Conservation (phyloP, 2,113 vertebrate species). For the Ciconia boyciana region DNA sequence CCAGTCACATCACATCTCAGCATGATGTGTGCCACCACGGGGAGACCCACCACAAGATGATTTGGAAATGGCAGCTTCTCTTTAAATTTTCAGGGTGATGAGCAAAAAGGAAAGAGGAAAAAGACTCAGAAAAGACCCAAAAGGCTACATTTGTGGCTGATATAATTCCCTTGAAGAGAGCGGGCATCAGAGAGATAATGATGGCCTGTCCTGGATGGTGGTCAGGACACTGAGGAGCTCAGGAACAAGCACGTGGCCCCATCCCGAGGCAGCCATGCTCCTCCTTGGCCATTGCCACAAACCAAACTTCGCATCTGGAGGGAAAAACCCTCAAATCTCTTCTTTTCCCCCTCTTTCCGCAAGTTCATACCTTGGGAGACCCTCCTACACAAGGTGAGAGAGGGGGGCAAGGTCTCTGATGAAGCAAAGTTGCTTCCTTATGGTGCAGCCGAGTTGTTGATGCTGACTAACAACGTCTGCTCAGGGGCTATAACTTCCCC, state of each 20-base stretch:
- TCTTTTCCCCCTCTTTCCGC: neutral
- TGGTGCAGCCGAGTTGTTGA: neutral
- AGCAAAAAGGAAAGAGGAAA: neutral
- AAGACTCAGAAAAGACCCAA: neutral
- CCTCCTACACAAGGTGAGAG: neutral
- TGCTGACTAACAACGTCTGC: neutral
- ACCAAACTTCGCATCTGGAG: neutral
- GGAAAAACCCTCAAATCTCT: neutral
- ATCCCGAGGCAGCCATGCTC: neutral
- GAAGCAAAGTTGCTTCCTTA: neutral
- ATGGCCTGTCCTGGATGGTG: neutral
- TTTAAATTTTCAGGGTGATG: neutral
- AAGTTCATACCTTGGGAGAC: neutral
- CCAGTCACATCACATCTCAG: neutral
- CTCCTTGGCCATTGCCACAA: neutral
- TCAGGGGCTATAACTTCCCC: accelerated
- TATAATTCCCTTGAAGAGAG: neutral
- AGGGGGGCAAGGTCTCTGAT: neutral
- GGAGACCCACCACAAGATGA: neutral
- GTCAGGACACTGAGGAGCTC: neutral
- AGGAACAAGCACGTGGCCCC: neutral
- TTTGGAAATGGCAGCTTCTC: neutral
- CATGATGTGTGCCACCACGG: neutral
- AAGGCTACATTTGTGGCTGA: neutral
- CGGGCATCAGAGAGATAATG: neutral